Evolutionary conservation across 2,113 vertebrate species (phyloP).

Genomic region (Psammodynastes pulverulentus): DNA sequence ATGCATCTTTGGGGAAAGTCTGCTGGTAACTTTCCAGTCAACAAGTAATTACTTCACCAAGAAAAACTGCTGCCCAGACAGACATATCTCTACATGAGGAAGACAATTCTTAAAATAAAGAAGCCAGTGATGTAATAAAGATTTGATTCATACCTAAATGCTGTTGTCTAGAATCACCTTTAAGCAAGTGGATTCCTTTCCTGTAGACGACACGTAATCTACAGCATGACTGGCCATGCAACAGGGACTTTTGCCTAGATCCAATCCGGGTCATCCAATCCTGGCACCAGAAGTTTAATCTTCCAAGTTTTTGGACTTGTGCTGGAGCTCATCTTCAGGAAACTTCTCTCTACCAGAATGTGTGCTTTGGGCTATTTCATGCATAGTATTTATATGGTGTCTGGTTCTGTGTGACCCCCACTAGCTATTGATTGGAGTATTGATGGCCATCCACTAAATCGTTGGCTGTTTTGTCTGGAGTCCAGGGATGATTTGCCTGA

Average conservation of each 20-base stretch:
- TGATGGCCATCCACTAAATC: not conserved
- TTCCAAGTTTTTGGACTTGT: not conserved
- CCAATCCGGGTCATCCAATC: not conserved
- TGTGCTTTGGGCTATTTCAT: not conserved
- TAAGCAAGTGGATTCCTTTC: not conserved
- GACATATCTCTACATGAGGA: constrained; percentile 34
- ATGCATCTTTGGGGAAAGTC: constrained; percentile 47
- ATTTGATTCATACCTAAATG: constrained; percentile 47
- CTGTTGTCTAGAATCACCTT: constrained; percentile 46
- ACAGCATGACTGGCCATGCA: constrained; percentile 20
- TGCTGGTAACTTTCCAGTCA: constrained; percentile 43
- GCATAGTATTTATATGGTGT: not conserved
- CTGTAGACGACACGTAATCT: not conserved
- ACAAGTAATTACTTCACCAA: constrained; percentile 43
- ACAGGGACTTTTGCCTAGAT: constrained; percentile 15
- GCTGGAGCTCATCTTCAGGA: not conserved
- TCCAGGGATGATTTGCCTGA: constrained; percentile 6
- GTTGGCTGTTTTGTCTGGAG: not conserved
- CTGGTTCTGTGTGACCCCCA: not conserved
- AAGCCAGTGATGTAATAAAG: constrained; percentile 44
- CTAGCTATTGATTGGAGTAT: not conserved
- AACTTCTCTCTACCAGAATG: not conserved
- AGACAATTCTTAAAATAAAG: constrained; percentile 37
- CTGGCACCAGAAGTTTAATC: not conserved
- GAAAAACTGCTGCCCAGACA: constrained; percentile 46